These are phyloP conservation scores for Oryzias melastigma DNA, from an alignment of 2,113 vertebrate species.

Conservation along the genomic window DNA sequence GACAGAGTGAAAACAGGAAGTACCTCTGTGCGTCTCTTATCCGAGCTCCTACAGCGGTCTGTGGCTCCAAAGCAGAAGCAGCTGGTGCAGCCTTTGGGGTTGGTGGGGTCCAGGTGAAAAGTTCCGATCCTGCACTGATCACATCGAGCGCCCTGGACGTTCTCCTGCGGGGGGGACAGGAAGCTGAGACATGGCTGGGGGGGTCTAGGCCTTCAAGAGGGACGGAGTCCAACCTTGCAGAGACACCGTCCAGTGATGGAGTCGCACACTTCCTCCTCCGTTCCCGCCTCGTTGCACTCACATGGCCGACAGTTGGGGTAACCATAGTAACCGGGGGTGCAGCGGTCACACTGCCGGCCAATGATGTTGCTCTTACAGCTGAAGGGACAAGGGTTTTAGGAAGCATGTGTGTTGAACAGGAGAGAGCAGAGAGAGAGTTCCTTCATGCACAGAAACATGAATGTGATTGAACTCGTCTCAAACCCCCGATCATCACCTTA, in stretches of 20 bases:
- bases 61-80: constrained; percentile 98
- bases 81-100: constrained; percentile 95
- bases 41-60: constrained; percentile 84
- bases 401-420: too few relatives aligned
- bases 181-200: neutral
- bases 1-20: neutral
- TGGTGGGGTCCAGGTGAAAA: constrained; percentile 87
- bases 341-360: constrained; percentile 88
- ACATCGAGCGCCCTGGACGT: constrained; percentile 86
- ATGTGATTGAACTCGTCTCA: too few relatives aligned
- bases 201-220: neutral
- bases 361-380: constrained; percentile 91
- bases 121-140: constrained; percentile 92
- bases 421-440: too few relatives aligned
- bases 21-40: constrained; percentile 84
- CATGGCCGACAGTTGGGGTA: constrained; percentile 88
- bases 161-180: constrained; percentile 79
- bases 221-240: constrained; percentile 85
- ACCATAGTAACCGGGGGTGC: constrained; percentile 85
- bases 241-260: constrained; percentile 84
- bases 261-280: constrained; percentile 80
- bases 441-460: too few relatives aligned
- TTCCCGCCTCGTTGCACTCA: constrained; percentile 87
- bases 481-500: too few relatives aligned
- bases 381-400: constrained; percentile 7